Conservation (phyloP, 64 coral and sea anemone species). For the Dendronephthya gigantea region DNA sequence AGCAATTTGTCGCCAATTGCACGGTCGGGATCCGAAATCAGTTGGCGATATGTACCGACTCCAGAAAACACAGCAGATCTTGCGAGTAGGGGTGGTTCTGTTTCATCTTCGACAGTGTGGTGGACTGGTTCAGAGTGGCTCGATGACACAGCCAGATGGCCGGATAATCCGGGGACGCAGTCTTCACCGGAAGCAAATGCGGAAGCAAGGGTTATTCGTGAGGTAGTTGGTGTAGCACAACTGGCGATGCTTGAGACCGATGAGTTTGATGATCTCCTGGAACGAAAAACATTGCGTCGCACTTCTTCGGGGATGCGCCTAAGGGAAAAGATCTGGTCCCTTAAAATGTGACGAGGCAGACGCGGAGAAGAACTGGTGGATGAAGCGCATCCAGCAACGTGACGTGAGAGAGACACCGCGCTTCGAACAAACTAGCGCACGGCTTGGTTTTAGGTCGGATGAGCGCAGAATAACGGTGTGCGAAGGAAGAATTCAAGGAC, state of each 20-base stretch:
- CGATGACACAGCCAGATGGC: background rate
- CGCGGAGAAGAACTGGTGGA: conserved; percentile 20
- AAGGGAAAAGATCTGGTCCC: background rate
- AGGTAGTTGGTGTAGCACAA: background rate
- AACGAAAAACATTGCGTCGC: background rate
- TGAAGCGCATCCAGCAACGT: conserved; percentile 17
- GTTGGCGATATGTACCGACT: background rate
- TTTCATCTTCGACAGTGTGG: background rate
- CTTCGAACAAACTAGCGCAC: background rate
- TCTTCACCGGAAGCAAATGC: background rate
- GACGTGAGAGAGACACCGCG: background rate
- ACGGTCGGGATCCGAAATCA: background rate
- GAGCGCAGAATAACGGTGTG: background rate
- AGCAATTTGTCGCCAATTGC: background rate
- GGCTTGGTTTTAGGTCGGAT: conserved; percentile 22
- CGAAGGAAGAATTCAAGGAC: conserved; percentile 2
- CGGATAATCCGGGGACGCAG: background rate
- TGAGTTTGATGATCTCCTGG: conserved; percentile 15
- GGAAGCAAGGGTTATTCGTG: background rate
- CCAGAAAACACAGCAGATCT: background rate
- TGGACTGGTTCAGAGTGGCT: background rate
- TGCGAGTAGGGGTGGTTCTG: background rate
- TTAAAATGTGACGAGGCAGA: conserved; percentile 9
- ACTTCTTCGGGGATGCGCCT: conserved; percentile 14
- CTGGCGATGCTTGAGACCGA: conserved; percentile 9